Base-by-base conservation (phyloP, 2,797 vertebrate species). In the Muscicapa comitata region DNA sequence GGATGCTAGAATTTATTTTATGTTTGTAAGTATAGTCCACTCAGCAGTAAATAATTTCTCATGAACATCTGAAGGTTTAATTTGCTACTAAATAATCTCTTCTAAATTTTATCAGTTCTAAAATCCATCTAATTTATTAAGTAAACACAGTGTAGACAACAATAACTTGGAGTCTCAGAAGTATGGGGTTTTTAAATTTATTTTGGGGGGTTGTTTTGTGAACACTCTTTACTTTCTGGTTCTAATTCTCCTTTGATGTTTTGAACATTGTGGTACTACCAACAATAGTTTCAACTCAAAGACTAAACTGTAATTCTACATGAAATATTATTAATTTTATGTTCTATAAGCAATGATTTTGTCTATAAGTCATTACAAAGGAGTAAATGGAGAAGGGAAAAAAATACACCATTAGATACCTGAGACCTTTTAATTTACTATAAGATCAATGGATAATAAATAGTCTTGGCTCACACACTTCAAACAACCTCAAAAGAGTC, bases 151-250 rank as follows among this genome's bases (percentile, higher is more conserved):
- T 68, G n/a, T 35, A 23, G 5, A 78, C 29, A 77, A 54, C 10
- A 89, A 45, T 15, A 75, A 28, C 70, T 88, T 24, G 12, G 11
- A 92, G 81, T 63, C 16, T 91, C 43, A 88, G 65, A 88, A 85
- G 13, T 38, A 33, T n/a, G 4, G 13, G 4, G 5, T 2, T 33
- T 17, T 47, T 12, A 5, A 37, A 38, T 28, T 38, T 62, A 19
- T 33, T 72, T 72, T 28, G 8, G 5, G 3, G 1, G 0, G 2
- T 16, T 65, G 1, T 17, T 73, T 85, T 59, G 2, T 73, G 25
- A 37, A 26, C 15, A 35, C 29, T 92, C 13, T 75, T 88, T 80
- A 42, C 24, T 40, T 87, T 87, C 37, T 91, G 13, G 20, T 93
- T 86, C 68, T 66, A 51, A 2, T 77, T 94, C 48, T 90, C 37